Conservation (phyloP, 1,140 invertebrate species). For the Trinorchestia longiramus region DNA sequence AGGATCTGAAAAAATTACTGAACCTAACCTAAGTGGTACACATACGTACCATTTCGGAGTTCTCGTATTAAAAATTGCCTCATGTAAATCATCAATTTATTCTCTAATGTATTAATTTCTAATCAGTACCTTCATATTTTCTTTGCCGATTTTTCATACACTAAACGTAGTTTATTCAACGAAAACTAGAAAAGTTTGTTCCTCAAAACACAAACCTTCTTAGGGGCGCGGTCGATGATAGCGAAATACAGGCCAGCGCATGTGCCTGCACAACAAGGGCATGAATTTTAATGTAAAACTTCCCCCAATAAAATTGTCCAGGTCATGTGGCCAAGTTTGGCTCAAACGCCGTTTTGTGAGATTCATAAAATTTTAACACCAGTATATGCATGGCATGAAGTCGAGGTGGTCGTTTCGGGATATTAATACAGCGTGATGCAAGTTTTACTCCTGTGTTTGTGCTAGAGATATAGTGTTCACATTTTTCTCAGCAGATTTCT, state of each 20-base stretch:
- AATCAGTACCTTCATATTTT: neutral
- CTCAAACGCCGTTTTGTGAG: neutral
- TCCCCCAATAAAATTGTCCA: neutral
- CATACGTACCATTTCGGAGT: too few relatives aligned
- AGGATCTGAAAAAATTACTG: too few relatives aligned
- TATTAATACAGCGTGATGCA: neutral
- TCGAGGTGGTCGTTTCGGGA: neutral
- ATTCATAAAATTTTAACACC: neutral
- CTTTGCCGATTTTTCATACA: too few relatives aligned
- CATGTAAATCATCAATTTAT: neutral
- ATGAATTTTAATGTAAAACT: neutral
- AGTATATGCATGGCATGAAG: neutral
- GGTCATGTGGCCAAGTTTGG: neutral
- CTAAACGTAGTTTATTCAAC: neutral
- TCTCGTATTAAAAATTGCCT: too few relatives aligned
- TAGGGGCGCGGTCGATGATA: neutral
- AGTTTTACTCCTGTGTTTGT: neutral
- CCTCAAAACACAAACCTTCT: neutral
- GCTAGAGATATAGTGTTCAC: neutral
- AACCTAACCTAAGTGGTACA: too few relatives aligned
- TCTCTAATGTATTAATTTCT: neutral
- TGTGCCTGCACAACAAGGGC: neutral
- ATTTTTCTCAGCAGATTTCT: neutral
- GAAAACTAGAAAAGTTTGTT: neutral
- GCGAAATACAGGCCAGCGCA: neutral